Evolutionary conservation across 2,888 invertebrate genomes (phyloP), one percentile per base, ranked within the genome.

Genomic region (Tetropium fuscum): DNA sequence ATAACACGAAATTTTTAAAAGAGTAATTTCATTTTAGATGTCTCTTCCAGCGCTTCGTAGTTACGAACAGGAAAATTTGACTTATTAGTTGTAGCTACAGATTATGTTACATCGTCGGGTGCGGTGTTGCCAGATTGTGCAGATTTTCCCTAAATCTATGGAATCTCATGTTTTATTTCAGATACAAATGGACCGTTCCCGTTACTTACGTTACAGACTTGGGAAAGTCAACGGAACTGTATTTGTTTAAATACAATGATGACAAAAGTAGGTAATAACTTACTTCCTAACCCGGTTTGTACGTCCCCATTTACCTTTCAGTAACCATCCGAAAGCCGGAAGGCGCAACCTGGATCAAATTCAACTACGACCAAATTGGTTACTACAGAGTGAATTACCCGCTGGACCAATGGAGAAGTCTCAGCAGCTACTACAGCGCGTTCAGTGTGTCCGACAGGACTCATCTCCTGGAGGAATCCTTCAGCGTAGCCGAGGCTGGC

Each of bases 321-420:
- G 88, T 89, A n/a, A 83, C 76, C 40, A 76, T 92, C n/a, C 80
- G 80, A 0, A 74, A 85, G 7, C 74, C 82, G 7, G 78, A 79
- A 34, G 76, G 80, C 5, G 81, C 82, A 0, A 83, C 83, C 0
- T 94, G 93, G 92, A 80, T 95, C 8, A 97, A 97, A 82, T 85
- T 97, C 53, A 97, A 97, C 79, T 87, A 87, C 60, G 86, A 91
- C 66, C 93, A 95, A 84, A 85, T 90, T 7, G 96, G 97, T 0
- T 97, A 91, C 80, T 97, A 94, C 80, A 86, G 95, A 56, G 94
- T 97, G 0, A 95, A 94, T 77, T 97, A 97, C 76, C 84, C 88
- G 0, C 65, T 78, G 1, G 81, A 83, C 0, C 86, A 90, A 72
- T 96, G 96, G 95, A 68, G 81, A 15, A 73, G 72, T 3, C 75